Conservation (phyloP, 2,113 vertebrate species). For the Terrapene triunguis region DNA sequence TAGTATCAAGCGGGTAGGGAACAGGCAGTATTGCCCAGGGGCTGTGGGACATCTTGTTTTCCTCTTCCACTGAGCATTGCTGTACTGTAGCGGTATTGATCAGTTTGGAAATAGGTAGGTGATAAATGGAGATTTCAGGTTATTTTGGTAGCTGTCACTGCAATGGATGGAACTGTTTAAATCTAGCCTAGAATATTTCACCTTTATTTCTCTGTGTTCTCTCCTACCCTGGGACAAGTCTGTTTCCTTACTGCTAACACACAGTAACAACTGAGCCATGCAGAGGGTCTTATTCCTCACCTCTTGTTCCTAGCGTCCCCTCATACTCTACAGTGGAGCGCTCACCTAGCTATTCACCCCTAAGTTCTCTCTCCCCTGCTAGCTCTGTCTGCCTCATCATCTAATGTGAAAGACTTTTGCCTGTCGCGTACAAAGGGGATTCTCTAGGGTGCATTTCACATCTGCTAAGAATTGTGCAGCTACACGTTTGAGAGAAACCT, state of each 20-base stretch:
- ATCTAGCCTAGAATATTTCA: slow-evolving; percentile 32
- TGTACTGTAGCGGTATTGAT: slow-evolving; percentile 46
- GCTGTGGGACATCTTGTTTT: slow-evolving; percentile 55
- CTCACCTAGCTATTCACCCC: background rate
- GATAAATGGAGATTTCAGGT: slow-evolving; percentile 60
- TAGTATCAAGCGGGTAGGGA: slow-evolving; percentile 20
- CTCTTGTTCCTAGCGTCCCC: background rate
- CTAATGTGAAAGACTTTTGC: background rate
- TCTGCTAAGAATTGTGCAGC: background rate
- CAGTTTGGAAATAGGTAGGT: slow-evolving; percentile 49
- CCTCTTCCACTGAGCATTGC: slow-evolving; percentile 11
- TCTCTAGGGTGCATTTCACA: background rate
- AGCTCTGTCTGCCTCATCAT: fast-evolving
- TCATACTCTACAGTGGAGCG: background rate
- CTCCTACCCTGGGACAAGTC: background rate
- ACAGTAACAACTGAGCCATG: fast-evolving
- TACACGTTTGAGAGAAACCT: background rate
- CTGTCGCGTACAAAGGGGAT: background rate
- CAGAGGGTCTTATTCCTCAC: background rate
- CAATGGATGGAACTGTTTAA: slow-evolving; percentile 15
- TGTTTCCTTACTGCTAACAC: background rate
- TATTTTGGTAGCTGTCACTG: slow-evolving; percentile 46
- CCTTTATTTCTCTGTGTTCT: background rate
- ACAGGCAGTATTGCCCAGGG: slow-evolving; percentile 21
- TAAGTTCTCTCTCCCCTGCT: background rate